Base-by-base conservation (phyloP, 2,797 vertebrate species). In the Leucoraja ocellata region DNA sequence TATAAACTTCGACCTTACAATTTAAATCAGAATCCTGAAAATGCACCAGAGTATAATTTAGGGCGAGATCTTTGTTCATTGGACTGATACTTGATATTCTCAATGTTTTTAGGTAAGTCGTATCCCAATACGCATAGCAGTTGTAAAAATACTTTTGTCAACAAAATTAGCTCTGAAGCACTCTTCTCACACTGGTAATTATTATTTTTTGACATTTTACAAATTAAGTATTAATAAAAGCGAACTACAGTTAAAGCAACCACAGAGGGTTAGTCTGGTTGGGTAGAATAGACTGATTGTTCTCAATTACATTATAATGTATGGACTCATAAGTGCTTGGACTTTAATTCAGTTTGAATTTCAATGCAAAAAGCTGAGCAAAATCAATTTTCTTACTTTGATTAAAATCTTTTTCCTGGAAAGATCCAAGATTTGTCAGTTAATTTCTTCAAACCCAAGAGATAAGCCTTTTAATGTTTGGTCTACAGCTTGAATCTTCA, bases 371-470 rank as follows among this genome's bases (percentile, higher is more conserved):
- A 92, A 76, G 71, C 65, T 36, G 23, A 92, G 1, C 76, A 25
- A 71, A 76, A 54, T 25, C 90, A 92, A 76, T 92, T 92, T 76
- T 76, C 90, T 92, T 28, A 46, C 76, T 76, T 76, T 92, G 65
- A 92, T 92, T 92, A 76, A 71, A 92, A 92, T 76, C 90, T 76
- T 92, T 76, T 54, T n/a, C 46, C 25, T 92, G 90, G 39, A 71
- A 91, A 74, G 68, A 73, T 74, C 90, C 25, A n/a, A 76, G 25
- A 76, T 76, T 54, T 92, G 90, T 92, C 39, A 76, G 73, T 71
- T 92, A 92, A 92, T 92, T 76, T 76, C 11, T 71, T 76, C 32
- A 46, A 76, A 54, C 90, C 65, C 90, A 28, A 36, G 90, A 76
- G 65, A 92, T 91, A 36, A 58, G 36, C 1, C 11, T 76, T 92